A percentile compares a stretch with the other conserved stretches of the same genome.
Conservation (phyloP, 2,888 invertebrate genomes). For the Doris montereyensis region DNA sequence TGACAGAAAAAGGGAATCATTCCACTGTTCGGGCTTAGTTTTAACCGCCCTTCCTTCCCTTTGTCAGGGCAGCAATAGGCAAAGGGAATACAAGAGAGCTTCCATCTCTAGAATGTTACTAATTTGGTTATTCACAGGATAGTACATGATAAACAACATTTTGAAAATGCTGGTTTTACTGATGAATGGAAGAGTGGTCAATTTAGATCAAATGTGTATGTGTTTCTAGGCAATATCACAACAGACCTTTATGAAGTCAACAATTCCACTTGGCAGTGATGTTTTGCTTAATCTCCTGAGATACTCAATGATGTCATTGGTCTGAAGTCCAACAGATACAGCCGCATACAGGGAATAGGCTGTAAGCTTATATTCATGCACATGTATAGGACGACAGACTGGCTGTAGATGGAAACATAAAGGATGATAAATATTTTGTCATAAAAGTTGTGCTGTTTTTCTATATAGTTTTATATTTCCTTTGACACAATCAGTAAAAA, state of each 20-base stretch:
- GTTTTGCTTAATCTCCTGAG: conserved; percentile 96
- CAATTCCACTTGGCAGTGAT: conserved; percentile 92
- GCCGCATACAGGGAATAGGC: conserved; percentile 99
- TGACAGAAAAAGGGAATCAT: too few relatives aligned
- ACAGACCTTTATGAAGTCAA: conserved; percentile 91
- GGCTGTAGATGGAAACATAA: conserved; percentile 77
- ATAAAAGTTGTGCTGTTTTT: background rate
- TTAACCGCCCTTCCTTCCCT: too few relatives aligned
- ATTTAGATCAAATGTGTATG: too few relatives aligned
- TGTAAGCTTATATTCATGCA: conserved; percentile 95
- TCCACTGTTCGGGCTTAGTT: too few relatives aligned
- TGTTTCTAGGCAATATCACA: too few relatives aligned
- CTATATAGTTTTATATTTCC: background rate
- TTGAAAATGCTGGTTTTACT: too few relatives aligned
- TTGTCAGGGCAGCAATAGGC: too few relatives aligned
- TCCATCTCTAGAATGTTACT: too few relatives aligned
- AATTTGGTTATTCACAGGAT: too few relatives aligned
- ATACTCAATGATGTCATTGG: conserved; percentile 96
- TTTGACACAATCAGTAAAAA: background rate
- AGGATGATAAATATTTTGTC: background rate
- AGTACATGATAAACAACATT: too few relatives aligned
- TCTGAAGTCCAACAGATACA: conserved; percentile 98
- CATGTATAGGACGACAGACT: conserved; percentile 97
- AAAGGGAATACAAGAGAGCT: too few relatives aligned
- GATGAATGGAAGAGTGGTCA: too few relatives aligned